phyloP scores from a whole-genome alignment of 2,797 vertebrate species.

The Xiphorhynchus erythropygius region DNA sequence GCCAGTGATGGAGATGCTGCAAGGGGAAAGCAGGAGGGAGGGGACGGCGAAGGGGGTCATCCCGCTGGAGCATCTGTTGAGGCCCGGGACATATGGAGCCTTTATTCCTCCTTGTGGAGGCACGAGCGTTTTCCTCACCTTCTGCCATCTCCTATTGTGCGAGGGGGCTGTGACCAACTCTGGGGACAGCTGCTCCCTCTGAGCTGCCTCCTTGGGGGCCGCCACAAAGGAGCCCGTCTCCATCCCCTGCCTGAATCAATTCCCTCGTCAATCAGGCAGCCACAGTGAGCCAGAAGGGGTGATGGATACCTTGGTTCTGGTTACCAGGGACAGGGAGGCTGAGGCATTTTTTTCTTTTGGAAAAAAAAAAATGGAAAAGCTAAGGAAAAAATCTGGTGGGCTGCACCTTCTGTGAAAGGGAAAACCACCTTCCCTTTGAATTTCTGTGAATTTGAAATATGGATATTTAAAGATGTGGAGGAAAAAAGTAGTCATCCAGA shows the following conservation, averaged over 20 bases:
- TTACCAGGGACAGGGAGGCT: background rate
- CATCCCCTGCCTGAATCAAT: background rate
- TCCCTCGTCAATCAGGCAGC: constrained; percentile 10
- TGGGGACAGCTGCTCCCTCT: constrained; percentile 60
- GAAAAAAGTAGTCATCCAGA: constrained; percentile 66
- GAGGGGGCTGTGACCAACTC: background rate
- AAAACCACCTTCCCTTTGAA: constrained; percentile 31
- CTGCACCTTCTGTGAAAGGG: background rate
- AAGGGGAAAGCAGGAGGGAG: background rate
- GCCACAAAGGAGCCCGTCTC: background rate
- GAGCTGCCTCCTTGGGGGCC: background rate
- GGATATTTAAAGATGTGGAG: constrained; percentile 66
- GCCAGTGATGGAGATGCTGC: background rate
- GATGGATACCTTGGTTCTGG: background rate
- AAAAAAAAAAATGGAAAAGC: too few species aligned
- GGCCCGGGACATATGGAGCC: constrained; percentile 78
- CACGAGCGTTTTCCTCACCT: constrained; percentile 72
- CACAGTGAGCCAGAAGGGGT: background rate
- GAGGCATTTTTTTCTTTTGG: background rate
- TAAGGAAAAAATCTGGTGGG: background rate
- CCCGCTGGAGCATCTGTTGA: constrained; percentile 77
- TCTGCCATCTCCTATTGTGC: constrained; percentile 58
- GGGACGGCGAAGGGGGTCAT: background rate
- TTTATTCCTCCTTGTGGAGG: constrained; percentile 72
- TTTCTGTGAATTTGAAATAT: constrained; percentile 48